Evolutionary conservation across 2,888 invertebrate genomes (phyloP), one percentile per base, ranked within the genome.

Genomic region (Mantis religiosa): DNA sequence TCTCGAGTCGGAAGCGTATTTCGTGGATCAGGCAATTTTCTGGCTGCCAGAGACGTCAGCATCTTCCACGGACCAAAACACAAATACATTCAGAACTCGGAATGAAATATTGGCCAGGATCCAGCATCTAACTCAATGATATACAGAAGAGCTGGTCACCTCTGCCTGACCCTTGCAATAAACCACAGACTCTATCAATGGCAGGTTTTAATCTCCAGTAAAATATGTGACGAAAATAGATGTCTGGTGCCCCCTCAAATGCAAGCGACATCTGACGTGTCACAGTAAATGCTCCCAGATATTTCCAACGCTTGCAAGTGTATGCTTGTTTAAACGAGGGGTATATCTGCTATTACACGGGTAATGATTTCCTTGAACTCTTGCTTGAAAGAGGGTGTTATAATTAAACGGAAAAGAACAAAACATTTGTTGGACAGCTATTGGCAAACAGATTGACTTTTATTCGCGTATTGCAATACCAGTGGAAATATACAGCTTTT

Each of bases 181-280:
- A 86, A 86, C 86, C 71, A 86, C 81, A 25, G 71, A 54, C 85
- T 85, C 85, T 86, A 86, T 86, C 86, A 86, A 81, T 86, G 86
- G 86, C 86, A 86, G 54, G 30, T 86, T 86, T 86, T 86, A 86
- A 86, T 86, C 86, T 86, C 86, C 25, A 71, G 86, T 86, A 81
- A 86, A 86, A 86, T 86, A 86, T 86, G 86, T 86, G 86, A 86
- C 27, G 86, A 86, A 86, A 86, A 86, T 86, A 28, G 86, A 81
- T 86, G 86, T 86, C 30, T 28, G 6, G 0, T 71, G 54, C 54
- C 54, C 54, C 25, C 54, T 71, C 15, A 20, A 0, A 20, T 71
- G 54, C 54, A 71, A 2, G 54, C 54, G 54, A 71, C 54, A 20
- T 25, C 25, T 71, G 54, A 71, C 54, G 8, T 71, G 54, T 9